Base-by-base conservation (phyloP, 2,113 vertebrate genomes). In the Sus scrofa region DNA sequence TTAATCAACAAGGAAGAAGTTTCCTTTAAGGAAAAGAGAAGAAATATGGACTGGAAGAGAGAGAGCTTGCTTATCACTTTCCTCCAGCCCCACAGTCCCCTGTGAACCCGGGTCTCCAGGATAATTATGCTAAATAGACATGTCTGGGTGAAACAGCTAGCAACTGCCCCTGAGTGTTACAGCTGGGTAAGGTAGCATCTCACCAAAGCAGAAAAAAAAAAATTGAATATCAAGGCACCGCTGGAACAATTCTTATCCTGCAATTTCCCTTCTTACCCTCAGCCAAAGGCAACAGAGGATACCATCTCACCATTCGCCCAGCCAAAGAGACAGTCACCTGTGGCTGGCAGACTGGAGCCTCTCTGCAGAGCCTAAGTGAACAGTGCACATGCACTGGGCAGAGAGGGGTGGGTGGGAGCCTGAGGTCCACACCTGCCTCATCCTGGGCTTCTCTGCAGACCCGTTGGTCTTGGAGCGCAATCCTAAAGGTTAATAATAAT, bases 401-500 rank as follows among this genome's bases (percentile, higher is more conserved):
- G n/a, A 70, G 34, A 39, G 32, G 15, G n/a, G 71, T 30, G 52
- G 74, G 26, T 30, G 50, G 56, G 63, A 85, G 71, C 52, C 8
- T 0, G 2, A 3, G 6, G 52, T 58, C 68, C 0, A 0, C 0
- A 7, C 77, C 86, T 58, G 58, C 79, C 4, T 0, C 60, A 56
- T 68, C 91, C 6, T 0, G 15, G 0, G 5, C 0, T 12, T 2
- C 92, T 94, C 91, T 52, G 62, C 0, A 68, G 89, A 98, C 83
- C 54, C 94, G 85, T 92, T 95, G 86, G 98, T 96, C 82, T 77
- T 12, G 79, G 0, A 19, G 6, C 24, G 11, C 78, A 39, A 79
- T 30, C 95, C 98, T 95, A 97, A 96, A 97, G 98, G 98, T 98
- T 98, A 97, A 91, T 98, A 97, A 98, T 98, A 98, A 98, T 97